These are phyloP conservation scores for Dorcus hopei DNA, from an alignment of 2,888 invertebrate species.

Conservation along the genomic window DNA sequence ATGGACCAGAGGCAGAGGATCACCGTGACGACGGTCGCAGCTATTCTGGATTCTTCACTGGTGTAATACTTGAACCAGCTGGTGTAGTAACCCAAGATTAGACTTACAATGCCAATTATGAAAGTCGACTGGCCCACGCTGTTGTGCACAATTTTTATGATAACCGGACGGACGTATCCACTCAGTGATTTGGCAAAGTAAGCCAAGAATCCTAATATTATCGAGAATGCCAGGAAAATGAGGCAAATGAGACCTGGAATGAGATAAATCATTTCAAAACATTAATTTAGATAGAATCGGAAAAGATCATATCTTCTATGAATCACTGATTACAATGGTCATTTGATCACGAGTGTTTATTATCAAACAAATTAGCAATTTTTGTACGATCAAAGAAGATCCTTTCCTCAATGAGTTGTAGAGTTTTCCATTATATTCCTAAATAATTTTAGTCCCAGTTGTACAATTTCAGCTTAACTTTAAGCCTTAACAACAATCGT, in stretches of 20 bases:
- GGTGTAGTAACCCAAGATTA: slow-evolving; percentile 39
- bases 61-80: slow-evolving; percentile 37
- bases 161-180: slow-evolving; percentile 30
- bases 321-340: no score
- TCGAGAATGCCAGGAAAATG: slow-evolving; percentile 34
- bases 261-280: not conserved
- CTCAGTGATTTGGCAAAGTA: slow-evolving; percentile 32
- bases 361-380: no score
- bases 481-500: no score
- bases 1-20: slow-evolving; percentile 37
- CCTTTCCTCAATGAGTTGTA: no score
- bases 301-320: not conserved
- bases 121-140: slow-evolving; percentile 38
- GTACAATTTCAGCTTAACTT: no score
- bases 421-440: no score
- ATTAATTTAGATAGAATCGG: no score
- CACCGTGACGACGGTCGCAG: slow-evolving; percentile 34
- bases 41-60: slow-evolving; percentile 31
- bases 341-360: no score
- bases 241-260: slow-evolving; percentile 40
- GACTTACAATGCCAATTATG: slow-evolving; percentile 37
- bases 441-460: no score
- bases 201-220: slow-evolving; percentile 33
- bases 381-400: no score
- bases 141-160: slow-evolving; percentile 40